Percentiles rank a stretch among this genome's conserved stretches.
phyloP scores from a whole-genome alignment of 2,888 invertebrate species.

The Caenorhabditis imperialis region DNA sequence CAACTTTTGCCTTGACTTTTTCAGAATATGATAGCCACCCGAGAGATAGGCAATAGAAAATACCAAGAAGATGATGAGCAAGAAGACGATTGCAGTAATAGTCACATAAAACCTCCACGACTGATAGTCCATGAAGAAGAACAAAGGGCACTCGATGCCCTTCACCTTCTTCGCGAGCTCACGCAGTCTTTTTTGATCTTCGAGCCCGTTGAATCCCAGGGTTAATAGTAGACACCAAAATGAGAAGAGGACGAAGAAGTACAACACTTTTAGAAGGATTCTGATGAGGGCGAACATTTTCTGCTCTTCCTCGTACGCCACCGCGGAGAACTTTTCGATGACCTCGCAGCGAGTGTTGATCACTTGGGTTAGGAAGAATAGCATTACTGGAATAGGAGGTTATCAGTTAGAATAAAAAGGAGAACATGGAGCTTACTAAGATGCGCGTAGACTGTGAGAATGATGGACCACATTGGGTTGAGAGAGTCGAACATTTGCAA shows the following conservation, averaged over 20 bases:
- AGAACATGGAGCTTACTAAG: conserved; percentile 21
- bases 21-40: conserved; percentile 22
- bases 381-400: conserved; percentile 25
- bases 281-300: conserved; percentile 23
- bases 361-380: conserved; percentile 23
- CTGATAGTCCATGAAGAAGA: conserved; percentile 33
- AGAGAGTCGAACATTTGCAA: conserved; percentile 23
- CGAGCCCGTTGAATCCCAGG: conserved; percentile 16
- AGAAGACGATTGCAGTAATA: conserved; percentile 17
- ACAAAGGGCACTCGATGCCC: conserved; percentile 4
- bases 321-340: conserved; percentile 11
- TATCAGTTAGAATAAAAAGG: not conserved
- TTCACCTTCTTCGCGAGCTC: conserved; percentile 17
- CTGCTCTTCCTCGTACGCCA: conserved; percentile 24
- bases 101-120: conserved; percentile 22
- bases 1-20: conserved; percentile 11
- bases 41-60: conserved; percentile 25
- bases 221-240: conserved; percentile 28
- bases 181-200: conserved; percentile 15
- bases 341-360: conserved; percentile 21
- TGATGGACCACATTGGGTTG: conserved; percentile 28
- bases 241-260: conserved; percentile 34
- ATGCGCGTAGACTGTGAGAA: conserved; percentile 14
- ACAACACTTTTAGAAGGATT: conserved; percentile 15
- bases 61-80: conserved; percentile 19